Evolutionary conservation across 2,113 vertebrate genomes (phyloP), one percentile per base, ranked within the genome.

Genomic region (Ardeotis arabs): DNA sequence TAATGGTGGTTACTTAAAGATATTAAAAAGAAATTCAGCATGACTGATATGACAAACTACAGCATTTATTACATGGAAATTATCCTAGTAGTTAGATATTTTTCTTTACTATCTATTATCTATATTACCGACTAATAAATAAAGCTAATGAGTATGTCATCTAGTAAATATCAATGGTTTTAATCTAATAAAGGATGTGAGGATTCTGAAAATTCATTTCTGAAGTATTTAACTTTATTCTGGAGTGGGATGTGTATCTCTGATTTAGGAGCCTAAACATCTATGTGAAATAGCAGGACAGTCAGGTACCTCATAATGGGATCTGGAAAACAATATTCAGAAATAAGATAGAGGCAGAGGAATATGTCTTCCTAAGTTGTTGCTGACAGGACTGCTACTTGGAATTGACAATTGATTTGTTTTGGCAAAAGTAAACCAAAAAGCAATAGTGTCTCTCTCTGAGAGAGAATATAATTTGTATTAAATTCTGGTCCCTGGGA

Each of bases 91-190:
- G 27, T 24, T 72, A 68, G 41, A 84, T 95, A 88, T 73, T 96
- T 95, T 97, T 96, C 59, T 88, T 83, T 91, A 1, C 18, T 62
- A 35, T 56, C 58, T 90, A 90, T 97, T 90, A 90, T 93, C 97
- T 88, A 68, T 91, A 49, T 23, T 88, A 67, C 49, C 69, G 86
- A 47, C 31, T 94, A 89, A 94, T 84, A 91, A 96, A 91, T 64
- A 87, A 37, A 87, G 20, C 53, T 91, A 95, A 95, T 75, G 77
- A 96, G 19, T 67, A 68, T 84, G 64, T 83, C 21, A 22, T 95
- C 64, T 59, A n/a, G 11, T 90, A 97, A 91, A 83, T 39, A 59
- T 10, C 3, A 16, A 20, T 53, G 14, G 1, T 7, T 75, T 70
- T 53, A 44, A n/a, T 18, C 6, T 73, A 90, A 59, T 49, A 87